Base-by-base conservation (phyloP, 2,797 vertebrate genomes). In the Melanotaenia trifasciata region DNA sequence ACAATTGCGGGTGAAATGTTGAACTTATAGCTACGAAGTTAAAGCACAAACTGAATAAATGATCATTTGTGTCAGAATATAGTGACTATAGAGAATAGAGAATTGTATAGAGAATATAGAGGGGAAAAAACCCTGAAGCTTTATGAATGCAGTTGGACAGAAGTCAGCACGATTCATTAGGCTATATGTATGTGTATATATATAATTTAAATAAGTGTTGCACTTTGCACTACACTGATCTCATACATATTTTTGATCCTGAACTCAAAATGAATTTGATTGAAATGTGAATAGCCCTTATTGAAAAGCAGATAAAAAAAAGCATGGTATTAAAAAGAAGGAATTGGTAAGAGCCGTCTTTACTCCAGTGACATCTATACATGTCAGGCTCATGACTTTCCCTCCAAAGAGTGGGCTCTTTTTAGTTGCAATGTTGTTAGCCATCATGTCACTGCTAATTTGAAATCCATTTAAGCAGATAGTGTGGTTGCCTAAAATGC, bases 381-480 rank as follows among this genome's bases (percentile, higher is more conserved):
- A 78, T 89, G 86, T 91, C 81, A 85, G 57, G 71, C 9, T 20
- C 74, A 57, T 65, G 74, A 47, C 59, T 20, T 51, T 67, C 68
- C 33, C 59, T 65, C 38, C 0, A 30, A 45, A 72, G 74, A 81
- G 79, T 72, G 72, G 38, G 65, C 74, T 80, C 67, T 58, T 80
- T 69, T 72, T 70, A 58, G 67, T 53, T 14, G 32, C 67, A 61
- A 33, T 79, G 77, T 79, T 81, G 83, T 83, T 84, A 75, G 68
- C 67, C 30, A 36, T 76, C 72, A 80, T 87, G 83, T 84, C 70
- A 64, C 70, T 67, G 78, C 83, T 91, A 77, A 87, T 88, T 90
- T 85, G 76, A 90, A 91, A 90, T 81, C 86, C 85, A 89, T 90
- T 89, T 87, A 81, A 79, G 70, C 78, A 70, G 80, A 89, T 83